Evolutionary conservation across 2,797 vertebrate species (phyloP).

Genomic region (Ataeniobius toweri): DNA sequence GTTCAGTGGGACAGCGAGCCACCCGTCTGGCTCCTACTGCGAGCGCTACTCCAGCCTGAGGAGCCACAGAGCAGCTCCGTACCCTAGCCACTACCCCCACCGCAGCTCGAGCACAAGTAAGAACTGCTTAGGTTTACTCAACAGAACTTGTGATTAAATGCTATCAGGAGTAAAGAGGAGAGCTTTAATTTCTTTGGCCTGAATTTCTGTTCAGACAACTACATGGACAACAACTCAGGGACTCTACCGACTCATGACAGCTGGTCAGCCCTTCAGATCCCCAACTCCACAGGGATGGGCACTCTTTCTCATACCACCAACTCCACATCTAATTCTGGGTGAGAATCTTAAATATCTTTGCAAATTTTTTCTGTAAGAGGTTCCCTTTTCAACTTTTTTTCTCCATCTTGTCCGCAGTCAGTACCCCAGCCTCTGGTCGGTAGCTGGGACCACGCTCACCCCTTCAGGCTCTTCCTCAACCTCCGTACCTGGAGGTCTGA

Average conservation of each 20-base stretch:
- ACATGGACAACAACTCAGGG: constrained; percentile 82
- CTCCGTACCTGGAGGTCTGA: constrained; percentile 78
- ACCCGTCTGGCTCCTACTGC: constrained; percentile 83
- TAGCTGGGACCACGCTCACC: constrained; percentile 79
- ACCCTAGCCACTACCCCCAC: constrained; percentile 84
- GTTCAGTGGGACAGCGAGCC: constrained; percentile 75
- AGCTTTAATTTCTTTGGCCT: neutral
- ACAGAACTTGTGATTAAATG: neutral
- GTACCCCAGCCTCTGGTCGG: constrained; percentile 85
- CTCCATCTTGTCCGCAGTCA: constrained; percentile 69
- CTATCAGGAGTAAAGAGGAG: neutral
- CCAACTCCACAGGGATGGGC: constrained; percentile 82
- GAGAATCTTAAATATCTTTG: constrained; percentile 2
- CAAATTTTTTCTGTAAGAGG: neutral
- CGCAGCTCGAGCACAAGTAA: constrained; percentile 78
- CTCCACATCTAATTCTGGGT: constrained; percentile 82
- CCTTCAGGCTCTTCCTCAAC: constrained; percentile 78
- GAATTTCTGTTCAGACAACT: constrained; percentile 70
- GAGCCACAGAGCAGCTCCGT: constrained; percentile 79
- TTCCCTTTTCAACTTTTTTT: neutral
- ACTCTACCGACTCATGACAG: constrained; percentile 78
- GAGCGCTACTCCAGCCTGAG: constrained; percentile 83
- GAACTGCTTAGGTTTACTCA: neutral
- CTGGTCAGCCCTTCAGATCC: constrained; percentile 84
- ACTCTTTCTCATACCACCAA: constrained; percentile 81